Percentiles rank a stretch among this genome's conserved stretches.
Conservation (phyloP, 2,888 invertebrate species). For the Apodemia mormo region DNA sequence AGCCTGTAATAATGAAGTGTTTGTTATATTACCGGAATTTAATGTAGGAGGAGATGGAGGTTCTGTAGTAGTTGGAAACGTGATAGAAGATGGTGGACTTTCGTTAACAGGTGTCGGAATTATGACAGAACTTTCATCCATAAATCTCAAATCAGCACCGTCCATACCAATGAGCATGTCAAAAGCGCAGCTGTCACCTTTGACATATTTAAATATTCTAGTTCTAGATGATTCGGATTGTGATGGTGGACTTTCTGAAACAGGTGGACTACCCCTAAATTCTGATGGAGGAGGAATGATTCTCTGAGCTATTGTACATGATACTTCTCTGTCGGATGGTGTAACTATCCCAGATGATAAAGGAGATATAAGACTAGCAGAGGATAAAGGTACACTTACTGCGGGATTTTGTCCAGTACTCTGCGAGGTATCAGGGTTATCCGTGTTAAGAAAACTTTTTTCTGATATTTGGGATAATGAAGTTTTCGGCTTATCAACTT, state of each 20-base stretch:
- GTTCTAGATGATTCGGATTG: conserved; percentile 79
- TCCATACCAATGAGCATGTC: conserved; percentile 90
- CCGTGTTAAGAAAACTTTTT: conserved; percentile 83
- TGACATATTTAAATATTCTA: conserved; percentile 78
- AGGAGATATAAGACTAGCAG: conserved; percentile 63
- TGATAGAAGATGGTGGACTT: conserved; percentile 86
- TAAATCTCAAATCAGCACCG: conserved; percentile 92
- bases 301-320: conserved; percentile 82
- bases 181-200: conserved; percentile 83
- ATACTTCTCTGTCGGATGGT: conserved; percentile 70
- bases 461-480: conserved; percentile 84
- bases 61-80: conserved; percentile 82
- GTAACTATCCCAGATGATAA: conserved; percentile 68
- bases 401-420: conserved; percentile 55
- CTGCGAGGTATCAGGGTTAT: conserved; percentile 70
- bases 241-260: conserved; percentile 84
- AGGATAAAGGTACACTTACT: conserved; percentile 57
- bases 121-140: conserved; percentile 95
- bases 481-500: conserved; percentile 62
- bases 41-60: conserved; percentile 83
- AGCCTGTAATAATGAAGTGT: conserved; percentile 87
- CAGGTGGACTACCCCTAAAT: conserved; percentile 86
- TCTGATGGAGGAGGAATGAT: conserved; percentile 89
- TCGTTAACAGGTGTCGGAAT: conserved; percentile 90
- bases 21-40: conserved; percentile 73